Evolutionary conservation across 2,888 invertebrate species (phyloP).

Genomic region (Bibio marci): DNA sequence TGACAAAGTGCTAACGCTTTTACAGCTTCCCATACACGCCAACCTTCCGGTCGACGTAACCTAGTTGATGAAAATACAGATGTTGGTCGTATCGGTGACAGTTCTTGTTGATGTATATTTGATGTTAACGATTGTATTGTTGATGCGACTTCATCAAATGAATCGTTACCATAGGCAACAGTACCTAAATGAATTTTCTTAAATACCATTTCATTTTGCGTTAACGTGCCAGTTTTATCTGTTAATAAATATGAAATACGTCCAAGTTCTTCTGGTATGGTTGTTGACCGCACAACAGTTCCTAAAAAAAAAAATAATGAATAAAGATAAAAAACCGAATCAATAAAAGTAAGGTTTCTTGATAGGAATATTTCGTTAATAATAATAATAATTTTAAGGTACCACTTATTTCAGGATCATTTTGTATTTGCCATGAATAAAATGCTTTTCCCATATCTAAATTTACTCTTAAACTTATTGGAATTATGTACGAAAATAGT

Average conservation of each 20-base stretch:
- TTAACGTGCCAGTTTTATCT: conserved; percentile 96
- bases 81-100: conserved; percentile 7
- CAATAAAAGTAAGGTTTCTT: not conserved
- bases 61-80: conserved; percentile 16
- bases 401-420: conserved; percentile 81
- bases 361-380: no score
- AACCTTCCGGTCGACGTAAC: conserved; percentile 49
- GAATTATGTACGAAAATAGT: conserved; percentile 97
- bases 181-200: conserved; percentile 90
- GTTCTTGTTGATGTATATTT: conserved; percentile 14
- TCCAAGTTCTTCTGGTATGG: conserved; percentile 96
- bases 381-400: not conserved
- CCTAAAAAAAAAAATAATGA: no score
- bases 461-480: conserved; percentile 94
- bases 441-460: conserved; percentile 97
- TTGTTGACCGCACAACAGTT: conserved; percentile 91
- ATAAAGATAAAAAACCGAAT: not conserved
- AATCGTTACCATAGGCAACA: conserved; percentile 66
- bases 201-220: conserved; percentile 98
- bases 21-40: conserved; percentile 74
- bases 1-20: conserved; percentile 93
- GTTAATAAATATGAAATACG: conserved; percentile 91
- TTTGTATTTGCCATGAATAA: conserved; percentile 92
- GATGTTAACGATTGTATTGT: conserved; percentile 21
- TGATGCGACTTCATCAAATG: conserved; percentile 27